phyloP scores from a whole-genome alignment of 2,113 vertebrate species.

The Grallaria varia region DNA sequence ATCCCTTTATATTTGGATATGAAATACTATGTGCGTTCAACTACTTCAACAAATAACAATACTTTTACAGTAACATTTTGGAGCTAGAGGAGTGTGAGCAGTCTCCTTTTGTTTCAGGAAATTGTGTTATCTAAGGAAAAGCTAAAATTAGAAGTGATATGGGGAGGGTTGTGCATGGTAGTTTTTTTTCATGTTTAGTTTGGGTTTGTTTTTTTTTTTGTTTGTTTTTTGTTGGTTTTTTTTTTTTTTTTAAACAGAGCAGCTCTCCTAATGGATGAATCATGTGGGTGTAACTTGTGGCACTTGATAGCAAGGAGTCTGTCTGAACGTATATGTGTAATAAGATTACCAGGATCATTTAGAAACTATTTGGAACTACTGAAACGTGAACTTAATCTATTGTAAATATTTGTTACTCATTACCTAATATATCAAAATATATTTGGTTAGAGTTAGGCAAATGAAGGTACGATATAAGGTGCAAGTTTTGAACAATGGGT shows the following conservation, averaged over 20 bases:
- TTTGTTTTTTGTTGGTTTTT: too few species aligned
- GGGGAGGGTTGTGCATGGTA: neutral
- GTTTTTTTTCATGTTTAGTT: neutral
- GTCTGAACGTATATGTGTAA: constrained; percentile 17
- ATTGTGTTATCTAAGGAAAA: constrained; percentile 27
- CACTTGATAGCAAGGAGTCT: constrained; percentile 28
- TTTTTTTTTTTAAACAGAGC: neutral
- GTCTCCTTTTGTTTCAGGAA: neutral
- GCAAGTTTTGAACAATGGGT: neutral
- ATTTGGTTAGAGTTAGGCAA: constrained; percentile 3
- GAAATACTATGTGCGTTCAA: rapidly evolving
- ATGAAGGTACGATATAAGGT: neutral
- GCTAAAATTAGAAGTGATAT: constrained; percentile 24
- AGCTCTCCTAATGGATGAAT: constrained; percentile 24
- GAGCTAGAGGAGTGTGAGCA: neutral
- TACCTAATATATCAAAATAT: constrained; percentile 25
- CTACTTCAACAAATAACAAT: neutral
- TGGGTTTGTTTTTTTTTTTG: neutral
- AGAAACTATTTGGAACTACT: constrained; percentile 26
- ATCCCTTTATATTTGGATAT: neutral
- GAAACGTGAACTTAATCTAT: constrained; percentile 5
- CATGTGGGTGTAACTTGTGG: constrained; percentile 24
- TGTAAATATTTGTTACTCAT: constrained; percentile 48
- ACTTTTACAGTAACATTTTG: neutral
- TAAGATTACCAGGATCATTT: constrained; percentile 13